A percentile compares a stretch with the other conserved stretches of the same genome.
Evolutionary conservation across 2,888 invertebrate species (phyloP).

Genomic region (Cyrtodaria siliqua): DNA sequence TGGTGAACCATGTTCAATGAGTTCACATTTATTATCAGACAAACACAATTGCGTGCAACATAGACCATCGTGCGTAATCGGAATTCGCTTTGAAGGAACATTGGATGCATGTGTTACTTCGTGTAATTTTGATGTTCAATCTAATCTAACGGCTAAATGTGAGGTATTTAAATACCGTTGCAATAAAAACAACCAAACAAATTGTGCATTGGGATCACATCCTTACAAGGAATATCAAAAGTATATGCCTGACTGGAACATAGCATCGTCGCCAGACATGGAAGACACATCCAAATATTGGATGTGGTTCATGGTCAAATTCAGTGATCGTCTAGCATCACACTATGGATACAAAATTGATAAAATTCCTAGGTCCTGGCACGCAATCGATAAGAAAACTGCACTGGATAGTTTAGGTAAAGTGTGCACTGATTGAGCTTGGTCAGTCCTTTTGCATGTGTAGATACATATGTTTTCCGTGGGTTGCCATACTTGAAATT

Average conservation of each 20-base stretch:
- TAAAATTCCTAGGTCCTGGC: conserved; percentile 6
- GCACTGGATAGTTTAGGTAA: neutral
- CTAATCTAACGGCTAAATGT: neutral
- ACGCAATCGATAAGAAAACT: conserved; percentile 46
- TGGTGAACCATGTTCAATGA: neutral
- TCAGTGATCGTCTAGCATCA: neutral
- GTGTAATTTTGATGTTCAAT: conserved; percentile 8
- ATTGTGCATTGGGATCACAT: too few species aligned
- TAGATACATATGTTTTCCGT: too few species aligned
- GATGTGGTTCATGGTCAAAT: conserved; percentile 11
- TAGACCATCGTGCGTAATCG: neutral
- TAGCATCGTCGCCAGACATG: neutral
- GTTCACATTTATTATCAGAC: neutral
- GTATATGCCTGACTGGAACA: neutral
- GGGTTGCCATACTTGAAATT: too few species aligned
- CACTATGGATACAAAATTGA: neutral
- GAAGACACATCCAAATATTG: neutral
- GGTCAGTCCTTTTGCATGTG: too few species aligned
- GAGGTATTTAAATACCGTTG: neutral
- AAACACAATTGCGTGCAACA: conserved; percentile 2
- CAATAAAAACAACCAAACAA: too few species aligned
- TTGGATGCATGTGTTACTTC: neutral
- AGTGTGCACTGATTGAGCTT: too few species aligned
- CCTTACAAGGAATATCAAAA: neutral
- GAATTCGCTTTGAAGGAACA: neutral